Evolutionary conservation across 2,113 vertebrate species (phyloP), one percentile per base, ranked within the genome.

Genomic region (Lepisosteus osseus): DNA sequence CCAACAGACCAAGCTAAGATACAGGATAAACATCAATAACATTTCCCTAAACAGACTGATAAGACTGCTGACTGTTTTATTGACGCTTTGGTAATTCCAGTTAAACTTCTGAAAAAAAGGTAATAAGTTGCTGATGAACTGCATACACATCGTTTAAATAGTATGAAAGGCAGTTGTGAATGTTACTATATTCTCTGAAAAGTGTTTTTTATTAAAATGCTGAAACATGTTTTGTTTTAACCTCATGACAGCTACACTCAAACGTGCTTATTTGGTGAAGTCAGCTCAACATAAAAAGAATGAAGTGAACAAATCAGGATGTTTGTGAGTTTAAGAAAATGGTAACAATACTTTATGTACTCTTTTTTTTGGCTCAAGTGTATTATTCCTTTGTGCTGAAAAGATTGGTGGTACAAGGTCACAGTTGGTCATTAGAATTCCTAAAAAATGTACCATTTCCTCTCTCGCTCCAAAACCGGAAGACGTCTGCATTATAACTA

Each of bases 391-490:
- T 8, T n/a, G 11, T 59, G n/a, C 56, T 4, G 56, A 59, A 12
- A 59, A 59, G 56, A 12, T 29, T 29, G 29, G 29, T 29, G 29
- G 29, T 29, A 29, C 29, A 29, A 29, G 29, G 29, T 14, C 56
- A 12, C 15, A 9, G 2, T 51, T 67, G 43, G 15, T 68, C 54
- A 67, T 5, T 8, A 68, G 51, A 68, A 68, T 68, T 68, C 66
- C 66, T 40, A 54, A 68, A 68, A 29, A 68, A 68, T 68, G n/a
- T 68, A 47, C 54, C 51, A 54, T 68, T 68, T 68, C 66, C 66
- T 68, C 51, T 54, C 13, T 54, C 12, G 17, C 47, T 12, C 64
- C 40, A n/a, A 41, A 47, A 41, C 42, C 66, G 66, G 66, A 68
- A 68, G 47, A 12, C 9, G 66, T 54, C 66, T 68, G n/a, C 7